Base-by-base conservation (phyloP, 1,140 invertebrate genomes). In the Drosophila nannoptera region DNA sequence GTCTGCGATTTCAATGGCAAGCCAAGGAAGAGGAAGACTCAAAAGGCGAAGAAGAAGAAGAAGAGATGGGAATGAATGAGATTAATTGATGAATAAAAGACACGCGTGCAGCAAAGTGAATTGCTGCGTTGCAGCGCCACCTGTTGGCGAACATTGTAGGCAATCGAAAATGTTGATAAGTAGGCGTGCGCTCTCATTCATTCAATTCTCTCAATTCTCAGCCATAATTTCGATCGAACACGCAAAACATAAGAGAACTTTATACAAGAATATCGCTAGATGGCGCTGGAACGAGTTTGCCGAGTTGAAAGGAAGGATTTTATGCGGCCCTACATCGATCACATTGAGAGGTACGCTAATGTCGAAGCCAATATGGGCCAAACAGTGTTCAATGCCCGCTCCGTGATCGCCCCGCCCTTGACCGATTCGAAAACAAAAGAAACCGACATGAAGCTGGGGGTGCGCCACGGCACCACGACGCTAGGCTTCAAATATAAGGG, bases 401-500 rank as follows among this genome's bases (percentile, higher is more conserved):
- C 91, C 69, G 89, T 95, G 12, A 92, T 93, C 14, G 89, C 92
- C 42, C 94, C 94, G 12, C 94, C 94, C 14, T 93, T 92, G 71
- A 75, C 42, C 0, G 45, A 32, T 92, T 92, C 93, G 8, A 90
- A 90, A 31, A 90, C 92, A 86, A 90, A 29, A 90, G 88, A 36
- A 92, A 94, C 90, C 93, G 94, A 68, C 90, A 92, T 98, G 58
- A 95, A 96, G 89, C 96, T 99, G 45, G 91, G 97, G 68, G 97
- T 98, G 89, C 93, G 96, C 81, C 97, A 99, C 92, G 98, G 98
- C 77, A 99, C 98, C 0, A 99, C 98, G 9, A 99, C 98, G 9
- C 90, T 99, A 36, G 97, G 96, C 5, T 99, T 99, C 83, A 94
- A 94, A 31, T 87, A 89, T 32, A 90, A 97, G 91, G 96, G 97